Conservation (phyloP, 1,140 invertebrate genomes). For the Notospermus geniculatus region DNA sequence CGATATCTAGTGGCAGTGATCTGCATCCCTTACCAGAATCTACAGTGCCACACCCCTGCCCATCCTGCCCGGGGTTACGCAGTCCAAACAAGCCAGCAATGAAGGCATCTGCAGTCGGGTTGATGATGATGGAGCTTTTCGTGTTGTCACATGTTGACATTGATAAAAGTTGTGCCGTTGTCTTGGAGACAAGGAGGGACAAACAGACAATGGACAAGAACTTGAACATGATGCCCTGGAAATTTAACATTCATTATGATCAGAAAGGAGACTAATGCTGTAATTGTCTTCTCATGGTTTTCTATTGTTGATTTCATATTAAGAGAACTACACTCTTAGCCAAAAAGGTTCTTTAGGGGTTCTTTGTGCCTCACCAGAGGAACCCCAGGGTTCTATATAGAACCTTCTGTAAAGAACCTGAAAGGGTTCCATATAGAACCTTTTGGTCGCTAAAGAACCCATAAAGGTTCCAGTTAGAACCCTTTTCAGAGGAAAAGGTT, state of each 20-base stretch:
- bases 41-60: conserved; percentile 39
- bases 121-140: not conserved
- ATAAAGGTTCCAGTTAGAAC: too few relatives aligned
- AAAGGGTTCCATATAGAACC: too few relatives aligned
- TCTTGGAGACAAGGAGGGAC: not conserved
- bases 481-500: too few relatives aligned
- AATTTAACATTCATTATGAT: not conserved
- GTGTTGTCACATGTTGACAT: not conserved
- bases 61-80: conserved; percentile 19
- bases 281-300: too few relatives aligned
- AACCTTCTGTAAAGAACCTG: too few relatives aligned
- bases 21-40: conserved; percentile 24
- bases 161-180: not conserved
- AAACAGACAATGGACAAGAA: not conserved
- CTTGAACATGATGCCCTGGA: not conserved
- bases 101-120: conserved; percentile 22
- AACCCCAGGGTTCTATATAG: too few relatives aligned
- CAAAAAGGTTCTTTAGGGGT: too few relatives aligned
- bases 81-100: conserved; percentile 26
- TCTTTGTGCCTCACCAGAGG: too few relatives aligned
- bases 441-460: too few relatives aligned
- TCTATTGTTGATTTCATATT: too few relatives aligned
- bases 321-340: too few relatives aligned
- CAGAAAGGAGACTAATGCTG: not conserved
- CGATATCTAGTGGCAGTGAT: not conserved